Conservation (phyloP, 2,888 invertebrate genomes). For the Calephelis perditalis region DNA sequence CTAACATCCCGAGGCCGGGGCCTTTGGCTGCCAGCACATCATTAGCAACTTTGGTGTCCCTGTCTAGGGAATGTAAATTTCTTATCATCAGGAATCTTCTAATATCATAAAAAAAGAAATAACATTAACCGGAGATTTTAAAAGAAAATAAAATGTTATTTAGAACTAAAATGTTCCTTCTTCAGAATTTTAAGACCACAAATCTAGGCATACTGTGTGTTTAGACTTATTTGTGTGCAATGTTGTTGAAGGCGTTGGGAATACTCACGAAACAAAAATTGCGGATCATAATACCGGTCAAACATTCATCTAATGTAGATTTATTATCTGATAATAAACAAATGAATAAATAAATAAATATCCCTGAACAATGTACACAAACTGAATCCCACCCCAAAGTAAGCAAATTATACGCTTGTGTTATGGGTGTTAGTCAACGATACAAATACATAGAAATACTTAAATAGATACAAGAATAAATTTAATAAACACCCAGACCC, state of each 20-base stretch:
- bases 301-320: neutral
- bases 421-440: no score
- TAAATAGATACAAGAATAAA: no score
- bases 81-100: neutral
- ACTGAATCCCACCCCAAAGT: no score
- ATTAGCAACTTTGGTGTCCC: no score
- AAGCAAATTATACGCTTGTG: no score
- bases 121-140: slow-evolving; percentile 12
- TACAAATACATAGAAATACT: no score
- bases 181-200: slow-evolving; percentile 11
- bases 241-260: neutral
- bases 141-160: slow-evolving; percentile 11
- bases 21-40: no score
- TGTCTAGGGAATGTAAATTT: neutral
- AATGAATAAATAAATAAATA: no score
- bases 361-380: no score
- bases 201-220: slow-evolving; percentile 13
- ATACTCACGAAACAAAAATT: neutral
- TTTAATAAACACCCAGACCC: no score
- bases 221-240: slow-evolving; percentile 10
- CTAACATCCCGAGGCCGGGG: no score
- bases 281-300: slow-evolving; percentile 12
- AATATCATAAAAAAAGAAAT: slow-evolving; percentile 6
- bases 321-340: no score
- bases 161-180: neutral